Percentiles rank a stretch among this genome's conserved stretches.
Evolutionary conservation across 2,888 invertebrate species (phyloP).

Genomic region (Bombylius discolor): DNA sequence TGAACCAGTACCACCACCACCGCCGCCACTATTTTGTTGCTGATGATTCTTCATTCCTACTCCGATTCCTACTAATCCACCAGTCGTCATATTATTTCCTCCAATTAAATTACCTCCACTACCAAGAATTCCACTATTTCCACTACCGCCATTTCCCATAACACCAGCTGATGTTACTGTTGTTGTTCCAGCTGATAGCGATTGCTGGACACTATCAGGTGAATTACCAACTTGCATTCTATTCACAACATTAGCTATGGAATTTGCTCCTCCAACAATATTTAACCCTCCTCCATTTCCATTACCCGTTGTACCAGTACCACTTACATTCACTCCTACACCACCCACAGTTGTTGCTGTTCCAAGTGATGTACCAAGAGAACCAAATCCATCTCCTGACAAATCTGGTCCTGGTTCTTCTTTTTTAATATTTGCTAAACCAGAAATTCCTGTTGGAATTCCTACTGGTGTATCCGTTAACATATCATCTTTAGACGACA

Average conservation of each 20-base stretch:
- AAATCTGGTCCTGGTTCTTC: conserved; percentile 12
- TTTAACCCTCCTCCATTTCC: not conserved
- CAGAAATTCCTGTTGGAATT: not conserved
- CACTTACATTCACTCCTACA: too few relatives aligned
- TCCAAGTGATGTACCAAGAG: not conserved
- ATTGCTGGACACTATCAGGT: not conserved
- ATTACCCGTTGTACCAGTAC: not conserved
- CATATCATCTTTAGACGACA: conserved; percentile 8
- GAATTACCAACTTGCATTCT: not conserved
- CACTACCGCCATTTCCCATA: not conserved
- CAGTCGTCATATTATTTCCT: not conserved
- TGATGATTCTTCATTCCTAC: not conserved
- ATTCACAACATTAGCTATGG: not conserved
- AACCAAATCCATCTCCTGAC: conserved; percentile 5
- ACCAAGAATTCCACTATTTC: not conserved
- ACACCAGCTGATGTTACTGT: not conserved
- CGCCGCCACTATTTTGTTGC: not conserved
- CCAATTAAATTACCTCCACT: not conserved
- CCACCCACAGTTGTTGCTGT: not conserved
- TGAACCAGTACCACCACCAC: conserved; percentile 8
- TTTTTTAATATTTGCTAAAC: conserved; percentile 9
- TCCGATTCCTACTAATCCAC: not conserved
- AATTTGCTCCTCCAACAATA: not conserved
- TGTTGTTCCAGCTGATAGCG: not conserved
- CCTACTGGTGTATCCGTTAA: conserved; percentile 4